Evolutionary conservation across 2,888 invertebrate species (phyloP).

Genomic region (Temnothorax ravouxi): DNA sequence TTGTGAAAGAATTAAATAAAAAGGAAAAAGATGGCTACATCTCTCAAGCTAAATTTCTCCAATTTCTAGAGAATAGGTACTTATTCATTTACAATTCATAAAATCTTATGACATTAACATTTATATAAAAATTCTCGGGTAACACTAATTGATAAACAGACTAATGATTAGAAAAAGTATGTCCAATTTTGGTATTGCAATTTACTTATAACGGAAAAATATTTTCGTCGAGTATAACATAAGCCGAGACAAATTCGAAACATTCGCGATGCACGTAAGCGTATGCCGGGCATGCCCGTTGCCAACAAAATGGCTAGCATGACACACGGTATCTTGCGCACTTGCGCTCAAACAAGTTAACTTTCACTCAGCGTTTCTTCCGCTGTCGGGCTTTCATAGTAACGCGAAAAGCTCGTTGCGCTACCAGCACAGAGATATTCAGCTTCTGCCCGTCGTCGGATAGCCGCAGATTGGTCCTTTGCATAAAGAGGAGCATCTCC

Average conservation of each 20-base stretch:
- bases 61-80: background rate
- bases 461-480: conserved; percentile 65
- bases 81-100: background rate
- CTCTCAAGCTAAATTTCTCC: background rate
- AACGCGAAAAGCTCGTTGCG: conserved; percentile 51
- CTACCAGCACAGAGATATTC: conserved; percentile 45
- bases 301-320: conserved; percentile 40
- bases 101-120: background rate
- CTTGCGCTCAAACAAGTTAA: conserved; percentile 26
- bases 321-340: conserved; percentile 26
- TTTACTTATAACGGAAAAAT: background rate
- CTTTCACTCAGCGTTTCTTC: conserved; percentile 52
- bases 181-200: background rate
- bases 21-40: background rate
- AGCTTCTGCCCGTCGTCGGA: conserved; percentile 45
- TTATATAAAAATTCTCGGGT: background rate
- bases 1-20: background rate
- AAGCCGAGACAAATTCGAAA: background rate
- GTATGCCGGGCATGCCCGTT: background rate
- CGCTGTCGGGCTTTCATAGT: conserved; percentile 16
- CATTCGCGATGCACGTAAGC: background rate
- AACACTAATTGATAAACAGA: background rate
- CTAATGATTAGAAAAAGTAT: background rate
- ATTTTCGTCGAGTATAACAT: background rate
- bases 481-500: conserved; percentile 75